phyloP scores from a whole-genome alignment of 2,797 vertebrate species.

The Fundulus diaphanus region DNA sequence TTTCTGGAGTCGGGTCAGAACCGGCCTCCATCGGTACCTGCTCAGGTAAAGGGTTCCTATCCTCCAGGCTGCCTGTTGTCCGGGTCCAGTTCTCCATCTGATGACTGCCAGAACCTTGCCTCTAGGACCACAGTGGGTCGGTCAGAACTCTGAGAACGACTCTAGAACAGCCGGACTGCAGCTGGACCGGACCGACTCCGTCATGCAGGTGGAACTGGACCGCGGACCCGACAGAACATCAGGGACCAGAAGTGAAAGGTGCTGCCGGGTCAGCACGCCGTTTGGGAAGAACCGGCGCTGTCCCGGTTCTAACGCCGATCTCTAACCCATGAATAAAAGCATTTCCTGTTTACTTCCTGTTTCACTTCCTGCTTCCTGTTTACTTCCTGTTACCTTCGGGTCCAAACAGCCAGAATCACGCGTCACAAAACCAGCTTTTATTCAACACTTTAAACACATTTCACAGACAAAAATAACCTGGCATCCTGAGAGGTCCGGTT shows the following conservation, averaged over 20 bases:
- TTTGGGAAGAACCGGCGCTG: background rate
- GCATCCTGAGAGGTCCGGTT: background rate
- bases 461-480: background rate
- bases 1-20: no score
- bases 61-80: no score
- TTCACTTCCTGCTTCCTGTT: conserved; percentile 40
- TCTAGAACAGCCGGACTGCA: no score
- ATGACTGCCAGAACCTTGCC: no score
- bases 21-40: no score
- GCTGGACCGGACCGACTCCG: no score
- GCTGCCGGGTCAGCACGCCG: background rate
- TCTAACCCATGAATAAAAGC: conserved; percentile 84
- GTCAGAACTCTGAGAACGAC: no score
- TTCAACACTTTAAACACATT: background rate
- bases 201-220: no score
- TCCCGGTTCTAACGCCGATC: conserved; percentile 70
- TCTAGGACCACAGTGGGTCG: no score
- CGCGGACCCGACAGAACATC: no score
- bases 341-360: conserved; percentile 69
- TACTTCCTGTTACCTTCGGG: background rate
- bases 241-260: background rate
- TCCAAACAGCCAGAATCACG: background rate
- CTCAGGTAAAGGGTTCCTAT: no score
- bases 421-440: conserved; percentile 7
- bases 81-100: no score